Base-by-base conservation (phyloP, 2,888 invertebrate species). In the Globia sparganii region DNA sequence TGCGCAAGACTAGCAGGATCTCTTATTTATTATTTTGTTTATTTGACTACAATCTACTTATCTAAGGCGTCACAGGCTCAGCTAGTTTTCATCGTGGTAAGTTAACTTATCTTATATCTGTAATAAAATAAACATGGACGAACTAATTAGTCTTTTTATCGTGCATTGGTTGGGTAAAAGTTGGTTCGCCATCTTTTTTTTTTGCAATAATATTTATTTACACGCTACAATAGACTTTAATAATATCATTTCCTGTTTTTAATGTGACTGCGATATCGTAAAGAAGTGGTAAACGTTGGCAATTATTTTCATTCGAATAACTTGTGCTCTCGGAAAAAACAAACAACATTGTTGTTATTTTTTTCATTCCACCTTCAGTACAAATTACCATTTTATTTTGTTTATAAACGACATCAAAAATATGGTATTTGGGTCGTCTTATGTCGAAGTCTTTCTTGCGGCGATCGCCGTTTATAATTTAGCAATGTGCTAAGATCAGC, bases 111-210 rank as follows among this genome's bases (percentile, higher is more conserved):
- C n/a, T 43, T 15, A 56, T 58, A 21, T 31, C 9, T 72, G 0
- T 53, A 21, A 8, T 40, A 18, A n/a, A 56, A 40, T 58, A 4
- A 11, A 76, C 21, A n/a, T 2, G 21, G 2, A 5, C n/a, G 40
- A 53, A 53, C 18, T 37, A 31, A 49, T 37, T 28, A 37, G 9
- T 40, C 0, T 43, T 1, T 2, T 5, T 6, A 9, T 11, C 18
- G 4, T 72, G 25, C 28, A 18, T 28, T 28, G 13, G 9, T 46
- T 31, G n/a, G 43, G 18, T 37, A 21, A n/a, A 34, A 21, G 34
- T n/a, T 21, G 58, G n/a, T 73, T 59, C 73, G 73, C 73, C 73
- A 73, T 73, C 18, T 73, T 73, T 76, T 73, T 73, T 76, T n/a
- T 21, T 76, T 73, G 9, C 18, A 53, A 8, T 46, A 21, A 11